Conservation (phyloP, 2,797 vertebrate genomes). For the Pelodytes ibericus region DNA sequence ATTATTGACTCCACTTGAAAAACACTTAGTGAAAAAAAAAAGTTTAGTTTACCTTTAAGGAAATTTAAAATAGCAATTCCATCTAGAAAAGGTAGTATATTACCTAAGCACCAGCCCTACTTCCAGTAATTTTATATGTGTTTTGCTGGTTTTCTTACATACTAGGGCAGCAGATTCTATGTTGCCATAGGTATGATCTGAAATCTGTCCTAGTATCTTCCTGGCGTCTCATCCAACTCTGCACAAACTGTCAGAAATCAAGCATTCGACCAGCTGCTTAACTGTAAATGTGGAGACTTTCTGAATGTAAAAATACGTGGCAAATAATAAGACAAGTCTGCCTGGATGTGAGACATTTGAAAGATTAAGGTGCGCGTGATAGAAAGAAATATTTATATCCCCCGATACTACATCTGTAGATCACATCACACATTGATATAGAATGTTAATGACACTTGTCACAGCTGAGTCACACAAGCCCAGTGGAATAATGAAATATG, state of each 20-base stretch:
- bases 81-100: no score
- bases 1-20: no score
- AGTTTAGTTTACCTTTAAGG: no score
- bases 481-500: conserved; percentile 10
- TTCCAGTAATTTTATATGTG: no score
- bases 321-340: neutral
- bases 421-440: neutral
- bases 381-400: neutral
- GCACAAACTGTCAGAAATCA: neutral
- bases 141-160: no score
- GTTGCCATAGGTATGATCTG: neutral
- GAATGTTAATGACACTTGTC: neutral
- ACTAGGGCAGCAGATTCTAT: no score
- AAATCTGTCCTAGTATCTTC: neutral
- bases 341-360: neutral
- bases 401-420: neutral
- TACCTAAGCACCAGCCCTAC: no score
- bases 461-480: neutral
- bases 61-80: no score
- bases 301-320: neutral
- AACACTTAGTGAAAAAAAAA: no score
- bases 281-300: neutral
- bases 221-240: neutral
- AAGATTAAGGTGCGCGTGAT: neutral
- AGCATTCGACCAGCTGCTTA: neutral